phyloP scores from a whole-genome alignment of 2,888 invertebrate species.

The Drosophila borealis region DNA sequence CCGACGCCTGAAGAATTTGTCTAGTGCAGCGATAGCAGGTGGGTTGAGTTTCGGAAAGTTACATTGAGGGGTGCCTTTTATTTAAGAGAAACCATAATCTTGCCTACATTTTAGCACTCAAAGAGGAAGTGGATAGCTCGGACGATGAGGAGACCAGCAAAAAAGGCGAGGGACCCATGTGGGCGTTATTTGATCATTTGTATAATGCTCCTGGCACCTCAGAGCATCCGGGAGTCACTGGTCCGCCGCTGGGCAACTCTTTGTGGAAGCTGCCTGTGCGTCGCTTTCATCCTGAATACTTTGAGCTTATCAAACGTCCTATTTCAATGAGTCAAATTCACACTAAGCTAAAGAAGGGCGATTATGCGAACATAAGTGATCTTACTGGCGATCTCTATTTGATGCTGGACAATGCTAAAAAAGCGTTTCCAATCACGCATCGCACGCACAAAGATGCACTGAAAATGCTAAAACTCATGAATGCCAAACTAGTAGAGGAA shows the following conservation, averaged over 20 bases:
- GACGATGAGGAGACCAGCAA: constrained; percentile 88
- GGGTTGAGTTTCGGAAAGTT: not conserved
- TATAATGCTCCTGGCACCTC: constrained; percentile 87
- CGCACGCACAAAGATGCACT: constrained; percentile 94
- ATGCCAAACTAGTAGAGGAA: constrained; percentile 88
- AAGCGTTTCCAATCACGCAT: constrained; percentile 93
- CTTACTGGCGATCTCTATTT: constrained; percentile 97
- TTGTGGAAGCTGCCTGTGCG: constrained; percentile 97
- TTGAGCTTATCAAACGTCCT: constrained; percentile 97
- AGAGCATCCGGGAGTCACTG: constrained; percentile 86
- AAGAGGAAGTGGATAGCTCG: constrained; percentile 87
- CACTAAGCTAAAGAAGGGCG: constrained; percentile 92
- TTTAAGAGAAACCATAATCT: not conserved
- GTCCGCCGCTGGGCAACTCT: constrained; percentile 94
- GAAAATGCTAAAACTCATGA: constrained; percentile 93
- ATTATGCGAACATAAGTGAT: constrained; percentile 93
- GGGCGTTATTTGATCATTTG: constrained; percentile 95
- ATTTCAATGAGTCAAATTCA: constrained; percentile 96
- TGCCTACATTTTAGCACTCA: constrained; percentile 81
- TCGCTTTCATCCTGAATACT: constrained; percentile 98
- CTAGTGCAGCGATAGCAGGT: constrained; percentile 80
- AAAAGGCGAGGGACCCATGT: constrained; percentile 91
- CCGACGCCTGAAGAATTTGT: constrained; percentile 65
- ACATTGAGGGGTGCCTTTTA: not conserved
- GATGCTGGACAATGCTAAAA: constrained; percentile 98